Evolutionary conservation across 2,113 vertebrate species (phyloP).

Genomic region (Genyomyrus donnyi): DNA sequence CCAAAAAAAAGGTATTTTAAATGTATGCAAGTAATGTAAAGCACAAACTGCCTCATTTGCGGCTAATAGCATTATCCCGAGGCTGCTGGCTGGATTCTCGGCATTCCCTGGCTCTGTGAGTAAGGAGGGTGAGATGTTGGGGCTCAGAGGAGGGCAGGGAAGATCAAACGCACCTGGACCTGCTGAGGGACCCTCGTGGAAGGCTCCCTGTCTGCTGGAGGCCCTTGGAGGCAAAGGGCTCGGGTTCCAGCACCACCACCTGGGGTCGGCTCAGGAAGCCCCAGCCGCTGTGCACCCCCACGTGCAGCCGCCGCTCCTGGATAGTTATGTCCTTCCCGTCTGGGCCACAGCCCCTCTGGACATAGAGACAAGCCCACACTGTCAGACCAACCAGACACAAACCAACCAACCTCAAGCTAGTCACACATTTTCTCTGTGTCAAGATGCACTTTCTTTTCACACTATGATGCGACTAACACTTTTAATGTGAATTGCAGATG

Average conservation of each 20-base stretch:
- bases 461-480: not conserved
- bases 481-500: not conserved
- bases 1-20: not conserved
- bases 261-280: constrained; percentile 76
- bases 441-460: not conserved
- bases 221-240: constrained; percentile 33
- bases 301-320: constrained; percentile 77
- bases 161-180: constrained; percentile 58
- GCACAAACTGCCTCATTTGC: not conserved
- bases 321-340: constrained; percentile 51
- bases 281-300: constrained; percentile 83
- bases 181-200: constrained; percentile 15
- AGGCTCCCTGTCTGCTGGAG: constrained; percentile 21
- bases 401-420: not conserved
- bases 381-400: not conserved
- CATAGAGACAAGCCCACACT: not conserved
- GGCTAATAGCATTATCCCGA: not conserved
- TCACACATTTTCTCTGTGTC: constrained; percentile 22
- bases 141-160: not conserved
- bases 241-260: constrained; percentile 71
- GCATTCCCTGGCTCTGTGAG: not conserved
- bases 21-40: not conserved
- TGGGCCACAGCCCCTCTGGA: constrained; percentile 45
- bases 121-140: not conserved
- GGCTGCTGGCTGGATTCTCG: not conserved